phyloP scores from a whole-genome alignment of 2,888 invertebrate species.

The Drosophila histrio region DNA sequence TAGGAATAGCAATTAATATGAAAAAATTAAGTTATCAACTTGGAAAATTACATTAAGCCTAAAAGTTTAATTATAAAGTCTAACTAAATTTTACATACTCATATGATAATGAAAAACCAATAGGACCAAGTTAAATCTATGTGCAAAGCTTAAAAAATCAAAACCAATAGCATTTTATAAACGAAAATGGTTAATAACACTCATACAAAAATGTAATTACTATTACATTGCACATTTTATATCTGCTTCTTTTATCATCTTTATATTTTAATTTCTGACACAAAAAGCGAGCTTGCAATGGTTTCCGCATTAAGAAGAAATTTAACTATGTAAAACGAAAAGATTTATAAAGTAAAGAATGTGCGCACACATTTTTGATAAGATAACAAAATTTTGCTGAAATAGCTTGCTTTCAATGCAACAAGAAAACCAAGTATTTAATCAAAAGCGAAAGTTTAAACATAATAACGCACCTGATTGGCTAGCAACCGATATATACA shows the following conservation, averaged over 20 bases:
- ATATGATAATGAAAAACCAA: conserved; percentile 52
- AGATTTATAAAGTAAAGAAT: conserved; percentile 2
- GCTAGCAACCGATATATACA: conserved; percentile 28
- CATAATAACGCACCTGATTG: conserved; percentile 43
- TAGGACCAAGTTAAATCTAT: conserved; percentile 73
- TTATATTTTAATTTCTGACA: conserved; percentile 26
- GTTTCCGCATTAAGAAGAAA: conserved; percentile 67
- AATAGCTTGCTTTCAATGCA: conserved; percentile 68
- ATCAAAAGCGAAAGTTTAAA: conserved; percentile 50
- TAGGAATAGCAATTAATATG: conserved; percentile 23
- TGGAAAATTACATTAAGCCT: conserved; percentile 41
- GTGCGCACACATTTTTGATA: conserved; percentile 47
- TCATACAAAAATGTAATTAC: conserved; percentile 16
- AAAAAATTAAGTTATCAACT: conserved; percentile 52
- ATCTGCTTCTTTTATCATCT: conserved; percentile 15
- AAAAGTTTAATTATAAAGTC: conserved; percentile 56
- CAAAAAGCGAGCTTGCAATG: conserved; percentile 80
- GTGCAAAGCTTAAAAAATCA: conserved; percentile 50
- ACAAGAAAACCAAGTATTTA: conserved; percentile 47
- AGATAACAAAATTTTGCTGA: conserved; percentile 64
- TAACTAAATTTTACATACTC: conserved; percentile 54
- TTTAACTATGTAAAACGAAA: conserved; percentile 31
- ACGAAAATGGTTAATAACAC: conserved; percentile 29
- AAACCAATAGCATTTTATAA: conserved; percentile 63
- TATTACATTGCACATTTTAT: conserved; percentile 24